Evolutionary conservation across 2,113 vertebrate species (phyloP).

Genomic region (Todiramphus saurophagus): DNA sequence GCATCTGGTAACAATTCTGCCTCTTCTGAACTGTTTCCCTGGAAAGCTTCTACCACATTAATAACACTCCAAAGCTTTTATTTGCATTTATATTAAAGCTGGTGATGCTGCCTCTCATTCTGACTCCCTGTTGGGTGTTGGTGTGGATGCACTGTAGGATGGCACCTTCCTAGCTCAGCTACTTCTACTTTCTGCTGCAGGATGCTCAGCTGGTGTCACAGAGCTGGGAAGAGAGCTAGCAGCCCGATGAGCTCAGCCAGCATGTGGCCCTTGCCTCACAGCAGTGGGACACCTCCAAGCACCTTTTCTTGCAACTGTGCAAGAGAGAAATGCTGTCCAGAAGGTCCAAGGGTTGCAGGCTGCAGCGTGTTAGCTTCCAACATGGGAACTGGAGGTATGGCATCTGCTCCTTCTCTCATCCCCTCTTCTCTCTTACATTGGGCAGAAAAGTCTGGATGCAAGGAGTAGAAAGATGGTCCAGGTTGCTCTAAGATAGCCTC

Average conservation of each 20-base stretch:
- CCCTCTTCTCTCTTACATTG: background rate
- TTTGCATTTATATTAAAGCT: constrained; percentile 17
- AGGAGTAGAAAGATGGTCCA: background rate
- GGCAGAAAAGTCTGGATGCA: background rate
- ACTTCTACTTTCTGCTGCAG: constrained; percentile 15
- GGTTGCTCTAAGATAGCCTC: background rate
- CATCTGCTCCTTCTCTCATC: background rate
- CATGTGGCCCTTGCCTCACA: fast-evolving
- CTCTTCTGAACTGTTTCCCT: background rate
- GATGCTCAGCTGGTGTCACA: constrained; percentile 28
- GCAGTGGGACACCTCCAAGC: background rate
- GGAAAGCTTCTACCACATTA: background rate
- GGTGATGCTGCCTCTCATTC: background rate
- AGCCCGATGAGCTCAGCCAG: constrained; percentile 10
- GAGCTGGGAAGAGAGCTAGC: constrained; percentile 54
- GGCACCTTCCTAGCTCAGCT: background rate
- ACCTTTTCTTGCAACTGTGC: fast-evolving
- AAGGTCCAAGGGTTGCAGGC: background rate
- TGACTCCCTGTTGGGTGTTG: background rate
- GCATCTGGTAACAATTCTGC: background rate
- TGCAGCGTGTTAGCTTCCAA: background rate
- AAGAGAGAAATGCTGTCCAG: background rate
- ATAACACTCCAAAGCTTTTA: background rate
- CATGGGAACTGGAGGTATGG: fast-evolving
- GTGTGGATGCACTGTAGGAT: background rate